A percentile compares a stretch with the other conserved stretches of the same genome.
Conservation (phyloP, 2,888 invertebrate species). For the Caenorhabditis becei region DNA sequence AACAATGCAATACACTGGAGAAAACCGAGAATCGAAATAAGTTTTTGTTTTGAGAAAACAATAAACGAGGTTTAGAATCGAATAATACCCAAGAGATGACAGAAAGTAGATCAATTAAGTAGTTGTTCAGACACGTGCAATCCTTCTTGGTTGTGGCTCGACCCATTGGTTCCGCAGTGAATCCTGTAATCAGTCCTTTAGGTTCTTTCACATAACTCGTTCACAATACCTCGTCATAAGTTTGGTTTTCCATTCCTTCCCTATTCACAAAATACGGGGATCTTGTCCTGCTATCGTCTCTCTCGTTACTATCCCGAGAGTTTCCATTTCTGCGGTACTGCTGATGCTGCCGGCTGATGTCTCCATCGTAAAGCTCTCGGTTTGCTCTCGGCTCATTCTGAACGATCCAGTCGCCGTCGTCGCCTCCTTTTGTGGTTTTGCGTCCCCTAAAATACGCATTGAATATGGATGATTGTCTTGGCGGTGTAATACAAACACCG, state of each 20-base stretch:
- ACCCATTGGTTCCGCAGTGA: constrained; percentile 59
- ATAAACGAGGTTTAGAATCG: background rate
- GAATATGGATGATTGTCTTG: constrained; percentile 21
- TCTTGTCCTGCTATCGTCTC: constrained; percentile 18
- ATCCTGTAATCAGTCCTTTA: constrained; percentile 65
- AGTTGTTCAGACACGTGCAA: constrained; percentile 58
- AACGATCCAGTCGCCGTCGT: constrained; percentile 53
- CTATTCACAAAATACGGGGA: constrained; percentile 39
- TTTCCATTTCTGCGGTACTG: constrained; percentile 13
- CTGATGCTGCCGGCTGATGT: constrained; percentile 36
- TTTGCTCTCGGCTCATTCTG: constrained; percentile 42
- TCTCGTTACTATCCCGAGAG: background rate
- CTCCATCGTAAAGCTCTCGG: constrained; percentile 51
- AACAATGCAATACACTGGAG: background rate
- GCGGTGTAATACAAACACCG: constrained; percentile 51
- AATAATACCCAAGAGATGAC: constrained; percentile 30
- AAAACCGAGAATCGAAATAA: constrained; percentile 35
- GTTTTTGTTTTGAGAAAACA: constrained; percentile 11
- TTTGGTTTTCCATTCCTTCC: constrained; percentile 54
- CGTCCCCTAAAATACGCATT: constrained; percentile 36
- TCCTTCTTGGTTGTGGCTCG: constrained; percentile 63
- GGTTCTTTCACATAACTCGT: no score
- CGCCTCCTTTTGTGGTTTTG: constrained; percentile 20
- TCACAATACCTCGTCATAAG: constrained; percentile 45
- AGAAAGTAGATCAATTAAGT: background rate